Evolutionary conservation across 2,888 invertebrate species (phyloP).

Genomic region (Caenorhabditis auriculariae): DNA sequence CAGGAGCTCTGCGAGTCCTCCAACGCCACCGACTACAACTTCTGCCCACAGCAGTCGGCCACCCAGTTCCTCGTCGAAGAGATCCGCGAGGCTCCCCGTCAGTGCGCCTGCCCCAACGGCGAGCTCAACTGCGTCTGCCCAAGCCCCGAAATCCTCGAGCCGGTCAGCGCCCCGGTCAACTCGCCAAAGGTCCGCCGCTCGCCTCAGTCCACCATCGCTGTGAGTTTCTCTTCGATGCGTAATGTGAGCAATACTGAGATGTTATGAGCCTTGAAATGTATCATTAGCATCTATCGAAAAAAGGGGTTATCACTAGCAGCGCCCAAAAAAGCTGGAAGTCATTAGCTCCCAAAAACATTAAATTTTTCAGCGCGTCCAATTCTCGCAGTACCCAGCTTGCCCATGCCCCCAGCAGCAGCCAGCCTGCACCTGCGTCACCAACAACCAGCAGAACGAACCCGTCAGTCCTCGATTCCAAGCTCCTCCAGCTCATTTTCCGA

Average conservation of each 20-base stretch:
- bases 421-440: constrained; percentile 44
- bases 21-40: constrained; percentile 54
- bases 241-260: no score
- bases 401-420: constrained; percentile 51
- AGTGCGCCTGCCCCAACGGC: constrained; percentile 58
- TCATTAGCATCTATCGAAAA: no score
- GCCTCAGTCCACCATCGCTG: constrained; percentile 27
- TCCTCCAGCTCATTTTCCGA: background rate
- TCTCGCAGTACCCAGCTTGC: constrained; percentile 49
- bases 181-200: constrained; percentile 40
- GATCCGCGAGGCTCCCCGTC: constrained; percentile 53
- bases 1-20: constrained; percentile 53
- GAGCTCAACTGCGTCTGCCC: constrained; percentile 58
- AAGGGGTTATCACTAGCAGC: no score
- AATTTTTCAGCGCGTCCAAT: constrained; percentile 20
- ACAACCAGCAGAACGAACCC: constrained; percentile 37
- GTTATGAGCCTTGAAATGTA: background rate
- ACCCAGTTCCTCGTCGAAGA: constrained; percentile 55
- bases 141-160: constrained; percentile 58
- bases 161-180: constrained; percentile 43
- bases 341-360: background rate
- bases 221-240: no score
- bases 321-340: no score
- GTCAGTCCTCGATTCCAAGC: background rate
- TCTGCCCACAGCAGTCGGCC: constrained; percentile 50